Evolutionary conservation across 2,113 vertebrate genomes (phyloP).

Genomic region (Oceanodroma tethys): DNA sequence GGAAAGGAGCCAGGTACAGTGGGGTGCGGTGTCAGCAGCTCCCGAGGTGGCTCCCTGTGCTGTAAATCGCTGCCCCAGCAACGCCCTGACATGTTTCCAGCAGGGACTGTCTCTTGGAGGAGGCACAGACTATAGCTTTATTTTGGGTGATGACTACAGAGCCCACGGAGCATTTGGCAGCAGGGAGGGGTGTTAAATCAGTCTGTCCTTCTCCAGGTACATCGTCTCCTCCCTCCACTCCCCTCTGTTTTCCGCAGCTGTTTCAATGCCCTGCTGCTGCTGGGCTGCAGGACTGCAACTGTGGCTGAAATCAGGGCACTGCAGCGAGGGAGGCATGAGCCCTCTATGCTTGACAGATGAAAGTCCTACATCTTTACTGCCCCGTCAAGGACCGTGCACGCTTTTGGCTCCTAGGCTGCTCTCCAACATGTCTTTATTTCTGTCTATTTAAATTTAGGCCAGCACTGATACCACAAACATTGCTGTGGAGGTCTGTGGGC

Average conservation of each 20-base stretch:
- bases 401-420: background rate
- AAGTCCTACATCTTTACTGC: background rate
- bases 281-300: background rate
- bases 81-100: background rate
- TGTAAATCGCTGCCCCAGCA: background rate
- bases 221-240: background rate
- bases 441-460: background rate
- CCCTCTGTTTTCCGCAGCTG: background rate
- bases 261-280: fast-evolving
- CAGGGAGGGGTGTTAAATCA: background rate
- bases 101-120: background rate
- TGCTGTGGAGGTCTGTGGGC: background rate
- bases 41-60: background rate
- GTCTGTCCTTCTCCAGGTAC: constrained; percentile 2
- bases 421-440: background rate
- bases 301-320: background rate
- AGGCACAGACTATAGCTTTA: background rate
- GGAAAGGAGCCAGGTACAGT: background rate
- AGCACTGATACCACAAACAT: background rate
- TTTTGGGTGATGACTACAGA: background rate
- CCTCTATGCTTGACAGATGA: fast-evolving
- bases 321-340: background rate
- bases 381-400: background rate
- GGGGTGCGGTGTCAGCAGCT: background rate
- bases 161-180: background rate